Evolutionary conservation across 2,888 invertebrate species (phyloP).

Genomic region (Cheilosia vulpina): DNA sequence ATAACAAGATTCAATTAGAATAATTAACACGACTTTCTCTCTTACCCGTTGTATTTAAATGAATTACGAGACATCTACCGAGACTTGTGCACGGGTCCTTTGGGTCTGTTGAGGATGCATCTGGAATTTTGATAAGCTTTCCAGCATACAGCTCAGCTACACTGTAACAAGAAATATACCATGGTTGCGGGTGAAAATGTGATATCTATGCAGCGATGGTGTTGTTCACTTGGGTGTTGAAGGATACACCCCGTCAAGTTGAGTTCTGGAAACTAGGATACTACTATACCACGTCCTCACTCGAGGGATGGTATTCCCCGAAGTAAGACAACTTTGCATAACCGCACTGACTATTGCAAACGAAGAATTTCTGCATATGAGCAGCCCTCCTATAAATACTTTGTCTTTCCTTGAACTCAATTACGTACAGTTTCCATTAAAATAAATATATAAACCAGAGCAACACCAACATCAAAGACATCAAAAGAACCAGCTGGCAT

Average conservation of each 20-base stretch:
- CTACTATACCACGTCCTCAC: background rate
- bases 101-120: constrained; percentile 52
- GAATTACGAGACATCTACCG: constrained; percentile 70
- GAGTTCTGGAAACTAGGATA: background rate
- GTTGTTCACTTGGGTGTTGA: constrained; percentile 62
- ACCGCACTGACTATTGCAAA: background rate
- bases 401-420: constrained; percentile 1
- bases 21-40: constrained; percentile 70
- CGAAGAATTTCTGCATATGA: background rate
- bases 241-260: constrained; percentile 24
- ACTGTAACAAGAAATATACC: constrained; percentile 14
- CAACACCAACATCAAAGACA: background rate
- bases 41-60: constrained; percentile 65
- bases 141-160: constrained; percentile 6
- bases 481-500: background rate
- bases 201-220: constrained; percentile 17
- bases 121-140: constrained; percentile 66
- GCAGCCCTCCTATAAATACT: background rate
- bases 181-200: constrained; percentile 17
- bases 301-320: background rate
- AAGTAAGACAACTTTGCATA: constrained; percentile 8
- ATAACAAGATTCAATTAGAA: constrained; percentile 71
- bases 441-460: background rate
- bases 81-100: constrained; percentile 59
- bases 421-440: background rate